These are phyloP conservation scores for Patella caerulea DNA, from an alignment of 2,888 invertebrate species.

Conservation along the genomic window DNA sequence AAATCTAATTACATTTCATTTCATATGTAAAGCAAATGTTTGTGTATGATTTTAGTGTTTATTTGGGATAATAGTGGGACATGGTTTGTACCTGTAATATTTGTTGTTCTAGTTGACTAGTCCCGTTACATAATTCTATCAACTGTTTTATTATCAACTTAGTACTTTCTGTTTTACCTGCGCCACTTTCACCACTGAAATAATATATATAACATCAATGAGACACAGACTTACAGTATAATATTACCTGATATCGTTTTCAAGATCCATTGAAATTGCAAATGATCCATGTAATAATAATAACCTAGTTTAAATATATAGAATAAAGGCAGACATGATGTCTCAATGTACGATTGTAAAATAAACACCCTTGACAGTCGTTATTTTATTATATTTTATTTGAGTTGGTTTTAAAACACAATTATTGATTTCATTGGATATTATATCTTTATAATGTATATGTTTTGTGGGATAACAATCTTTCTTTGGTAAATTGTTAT, in stretches of 20 bases:
- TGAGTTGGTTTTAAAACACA: too few species aligned
- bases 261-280: neutral
- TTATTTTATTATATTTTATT: too few species aligned
- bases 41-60: neutral
- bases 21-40: too few species aligned
- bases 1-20: too few species aligned
- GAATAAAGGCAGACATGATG: neutral
- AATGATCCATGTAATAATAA: too few species aligned
- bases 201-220: neutral
- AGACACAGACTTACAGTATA: constrained; percentile 5
- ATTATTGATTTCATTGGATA: too few species aligned
- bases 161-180: constrained; percentile 70
- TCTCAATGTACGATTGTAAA: too few species aligned
- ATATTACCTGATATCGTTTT: neutral
- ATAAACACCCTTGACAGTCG: too few species aligned
- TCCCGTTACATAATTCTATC: constrained; percentile 57
- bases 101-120: constrained; percentile 68
- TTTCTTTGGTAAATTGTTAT: too few species aligned
- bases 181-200: constrained; percentile 69
- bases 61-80: neutral
- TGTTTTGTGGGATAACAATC: too few species aligned
- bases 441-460: too few species aligned
- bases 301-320: neutral
- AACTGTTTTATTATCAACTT: constrained; percentile 69
- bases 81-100: constrained; percentile 61